These are phyloP conservation scores for Ammodytes marinus DNA, from an alignment of 2,113 vertebrate species.

Conservation along the genomic window DNA sequence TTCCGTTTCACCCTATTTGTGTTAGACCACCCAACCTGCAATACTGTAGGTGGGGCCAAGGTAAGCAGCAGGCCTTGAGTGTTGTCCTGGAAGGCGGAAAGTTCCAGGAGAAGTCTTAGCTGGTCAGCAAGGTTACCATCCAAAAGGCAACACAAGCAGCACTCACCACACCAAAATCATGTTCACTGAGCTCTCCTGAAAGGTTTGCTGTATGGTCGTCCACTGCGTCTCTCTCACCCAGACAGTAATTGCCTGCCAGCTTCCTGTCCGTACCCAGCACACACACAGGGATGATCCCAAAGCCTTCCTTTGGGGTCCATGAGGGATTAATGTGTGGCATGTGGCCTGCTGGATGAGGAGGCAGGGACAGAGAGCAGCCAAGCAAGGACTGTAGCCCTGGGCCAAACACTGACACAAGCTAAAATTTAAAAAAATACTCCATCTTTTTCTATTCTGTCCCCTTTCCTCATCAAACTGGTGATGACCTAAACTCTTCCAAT, in stretches of 20 bases:
- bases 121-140: conserved; percentile 44
- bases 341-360: conserved; percentile 53
- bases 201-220: conserved; percentile 32
- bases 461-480: not conserved
- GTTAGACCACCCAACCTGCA: conserved; percentile 23
- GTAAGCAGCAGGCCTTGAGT: conserved; percentile 10
- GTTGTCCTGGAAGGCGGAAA: conserved; percentile 26
- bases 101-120: conserved; percentile 21
- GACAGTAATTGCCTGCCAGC: conserved; percentile 48
- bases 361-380: conserved; percentile 37
- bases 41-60: not conserved
- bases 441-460: not conserved
- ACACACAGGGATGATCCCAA: conserved; percentile 51
- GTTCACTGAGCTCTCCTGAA: conserved; percentile 35
- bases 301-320: conserved; percentile 55
- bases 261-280: conserved; percentile 50
- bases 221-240: conserved; percentile 32
- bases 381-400: conserved; percentile 30
- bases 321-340: conserved; percentile 62
- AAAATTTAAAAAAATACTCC: not conserved
- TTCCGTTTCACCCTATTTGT: not conserved
- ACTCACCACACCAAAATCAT: not conserved
- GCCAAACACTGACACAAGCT: conserved; percentile 1
- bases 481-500: not conserved
- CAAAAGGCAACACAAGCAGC: conserved; percentile 51